Conservation (phyloP, 1,140 invertebrate genomes). For the Trichonephila clavata region DNA sequence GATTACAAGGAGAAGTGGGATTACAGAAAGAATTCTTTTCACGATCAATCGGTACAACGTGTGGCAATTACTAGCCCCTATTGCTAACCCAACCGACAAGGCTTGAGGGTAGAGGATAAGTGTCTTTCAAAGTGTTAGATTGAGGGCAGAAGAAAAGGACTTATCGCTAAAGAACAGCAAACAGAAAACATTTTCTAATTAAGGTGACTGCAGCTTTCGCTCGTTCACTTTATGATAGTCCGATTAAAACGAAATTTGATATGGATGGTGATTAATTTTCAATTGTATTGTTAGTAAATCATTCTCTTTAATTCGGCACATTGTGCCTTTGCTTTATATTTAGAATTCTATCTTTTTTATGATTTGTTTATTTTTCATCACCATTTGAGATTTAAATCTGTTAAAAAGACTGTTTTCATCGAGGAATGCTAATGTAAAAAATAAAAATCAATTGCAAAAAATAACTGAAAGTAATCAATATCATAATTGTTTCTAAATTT, state of each 20-base stretch:
- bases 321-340: too few species aligned
- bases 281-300: too few species aligned
- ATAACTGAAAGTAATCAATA: too few species aligned
- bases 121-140: slow-evolving; percentile 44
- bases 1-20: slow-evolving; percentile 40
- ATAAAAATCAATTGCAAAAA: too few species aligned
- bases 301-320: too few species aligned
- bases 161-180: slow-evolving; percentile 11
- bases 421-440: too few species aligned
- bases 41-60: slow-evolving; percentile 48
- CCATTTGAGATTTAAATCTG: too few species aligned
- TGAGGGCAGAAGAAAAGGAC: not conserved
- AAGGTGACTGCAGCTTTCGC: not conserved
- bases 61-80: slow-evolving; percentile 61
- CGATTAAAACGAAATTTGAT: not conserved
- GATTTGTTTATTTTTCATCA: too few species aligned
- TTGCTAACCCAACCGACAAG: slow-evolving; percentile 47
- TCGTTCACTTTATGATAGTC: slow-evolving; percentile 11
- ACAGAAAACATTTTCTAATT: slow-evolving; percentile 41
- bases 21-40: slow-evolving; percentile 43
- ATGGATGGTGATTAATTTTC: too few species aligned
- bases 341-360: too few species aligned
- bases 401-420: too few species aligned
- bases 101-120: slow-evolving; percentile 31
- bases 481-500: too few species aligned